Evolutionary conservation across 2,888 invertebrate species (phyloP).

Genomic region (Callimorpha dominula): DNA sequence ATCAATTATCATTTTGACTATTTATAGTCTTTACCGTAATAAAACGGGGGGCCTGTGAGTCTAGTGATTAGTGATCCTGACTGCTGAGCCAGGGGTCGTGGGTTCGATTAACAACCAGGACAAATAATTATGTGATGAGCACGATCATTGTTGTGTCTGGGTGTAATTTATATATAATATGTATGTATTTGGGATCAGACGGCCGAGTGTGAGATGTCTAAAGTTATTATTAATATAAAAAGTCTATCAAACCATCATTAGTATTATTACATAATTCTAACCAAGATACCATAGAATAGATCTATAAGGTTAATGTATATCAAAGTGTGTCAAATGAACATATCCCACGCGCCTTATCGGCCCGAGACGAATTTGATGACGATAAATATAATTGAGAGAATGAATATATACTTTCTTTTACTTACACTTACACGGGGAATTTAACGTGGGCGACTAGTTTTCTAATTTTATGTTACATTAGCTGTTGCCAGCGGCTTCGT

Average conservation of each 20-base stretch:
- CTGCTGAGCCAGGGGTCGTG: no score
- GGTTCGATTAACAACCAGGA: no score
- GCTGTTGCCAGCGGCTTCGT: no score
- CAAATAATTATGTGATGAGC: no score
- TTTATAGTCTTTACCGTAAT: no score
- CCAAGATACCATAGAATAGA: background rate
- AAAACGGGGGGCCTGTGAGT: no score
- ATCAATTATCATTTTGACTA: no score
- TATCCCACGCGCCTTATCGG: constrained; percentile 56
- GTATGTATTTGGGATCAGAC: no score
- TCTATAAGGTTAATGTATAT: constrained; percentile 29
- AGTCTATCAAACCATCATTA: background rate
- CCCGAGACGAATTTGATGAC: constrained; percentile 55
- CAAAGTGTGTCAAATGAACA: constrained; percentile 44
- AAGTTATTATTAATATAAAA: background rate
- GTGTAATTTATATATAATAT: no score
- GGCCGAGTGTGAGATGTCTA: background rate
- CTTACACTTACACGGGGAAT: constrained; percentile 25
- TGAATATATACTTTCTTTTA: constrained; percentile 56
- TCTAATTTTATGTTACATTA: constrained; percentile 16
- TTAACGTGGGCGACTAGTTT: constrained; percentile 40
- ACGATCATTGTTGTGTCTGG: no score
- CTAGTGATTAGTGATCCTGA: no score
- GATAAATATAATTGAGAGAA: constrained; percentile 49
- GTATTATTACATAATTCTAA: background rate